A percentile compares a stretch with the other conserved stretches of the same genome.
These are phyloP conservation scores for Ambastaia sidthimunki DNA, from an alignment of 2,797 vertebrate species.

Conservation along the genomic window DNA sequence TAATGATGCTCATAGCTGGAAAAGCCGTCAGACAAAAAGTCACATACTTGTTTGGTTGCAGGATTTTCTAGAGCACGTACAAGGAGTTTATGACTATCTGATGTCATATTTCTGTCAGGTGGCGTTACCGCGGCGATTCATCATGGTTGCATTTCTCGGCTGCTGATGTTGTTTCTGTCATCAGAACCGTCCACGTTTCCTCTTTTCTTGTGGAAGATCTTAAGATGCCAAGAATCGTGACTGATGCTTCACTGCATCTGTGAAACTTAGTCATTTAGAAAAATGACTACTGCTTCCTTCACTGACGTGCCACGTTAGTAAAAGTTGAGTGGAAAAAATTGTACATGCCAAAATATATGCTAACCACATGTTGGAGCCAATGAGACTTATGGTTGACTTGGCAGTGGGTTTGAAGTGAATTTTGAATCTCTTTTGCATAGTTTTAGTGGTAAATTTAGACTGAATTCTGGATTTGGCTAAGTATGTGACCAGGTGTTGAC, in stretches of 20 bases:
- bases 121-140: constrained; percentile 27
- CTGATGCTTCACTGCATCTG: constrained; percentile 13
- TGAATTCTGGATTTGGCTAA: constrained; percentile 3
- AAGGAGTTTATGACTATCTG: constrained; percentile 26
- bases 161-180: constrained; percentile 13
- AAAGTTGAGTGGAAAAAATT: not conserved
- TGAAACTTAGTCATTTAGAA: not conserved
- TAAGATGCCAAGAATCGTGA: not conserved
- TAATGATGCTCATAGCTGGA: constrained; percentile 1
- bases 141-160: constrained; percentile 4
- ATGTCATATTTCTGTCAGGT: constrained; percentile 40
- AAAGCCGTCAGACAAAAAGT: constrained; percentile 1
- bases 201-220: not conserved
- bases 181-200: constrained; percentile 12
- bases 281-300: not conserved
- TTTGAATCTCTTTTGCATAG: constrained; percentile 6
- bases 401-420: not conserved
- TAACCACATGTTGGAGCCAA: constrained; percentile 11
- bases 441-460: constrained; percentile 4
- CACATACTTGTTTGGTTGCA: constrained; percentile 15
- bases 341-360: not conserved
- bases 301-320: not conserved
- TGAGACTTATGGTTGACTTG: constrained; percentile 13
- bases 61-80: constrained; percentile 21
- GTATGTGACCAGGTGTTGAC: constrained; percentile 23